Evolutionary conservation across 2,888 invertebrate genomes (phyloP).

Genomic region (Pristionchus entomophagus): DNA sequence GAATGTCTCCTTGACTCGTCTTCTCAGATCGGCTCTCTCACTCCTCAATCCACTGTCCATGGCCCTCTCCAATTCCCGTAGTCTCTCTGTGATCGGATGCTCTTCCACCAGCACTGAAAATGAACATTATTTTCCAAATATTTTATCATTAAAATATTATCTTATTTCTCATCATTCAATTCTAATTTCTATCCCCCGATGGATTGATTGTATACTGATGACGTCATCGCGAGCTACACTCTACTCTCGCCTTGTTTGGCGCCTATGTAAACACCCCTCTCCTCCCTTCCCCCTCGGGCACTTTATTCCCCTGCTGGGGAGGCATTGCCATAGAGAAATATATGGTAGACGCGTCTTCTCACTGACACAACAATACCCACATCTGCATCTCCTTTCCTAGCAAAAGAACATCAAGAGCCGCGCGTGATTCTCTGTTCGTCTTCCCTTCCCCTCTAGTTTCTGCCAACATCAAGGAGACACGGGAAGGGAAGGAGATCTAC

Average conservation of each 20-base stretch:
- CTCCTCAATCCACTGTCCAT: constrained; percentile 36
- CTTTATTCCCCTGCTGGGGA: background rate
- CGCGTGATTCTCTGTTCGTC: background rate
- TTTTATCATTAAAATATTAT: no score
- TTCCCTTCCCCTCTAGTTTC: background rate
- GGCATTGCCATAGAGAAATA: background rate
- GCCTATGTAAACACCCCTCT: background rate
- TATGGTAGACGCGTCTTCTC: background rate
- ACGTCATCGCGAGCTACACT: background rate
- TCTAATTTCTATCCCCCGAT: no score
- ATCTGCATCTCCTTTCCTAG: background rate
- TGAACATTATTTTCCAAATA: no score
- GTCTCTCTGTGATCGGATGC: constrained; percentile 36
- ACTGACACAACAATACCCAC: background rate
- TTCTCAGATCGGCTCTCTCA: constrained; percentile 16
- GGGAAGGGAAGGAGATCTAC: background rate
- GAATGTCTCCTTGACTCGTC: constrained; percentile 25
- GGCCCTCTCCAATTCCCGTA: constrained; percentile 36
- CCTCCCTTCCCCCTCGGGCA: background rate
- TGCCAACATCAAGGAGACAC: background rate
- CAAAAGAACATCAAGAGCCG: background rate
- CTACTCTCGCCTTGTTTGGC: background rate
- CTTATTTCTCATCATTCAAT: no score
- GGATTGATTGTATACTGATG: no score
- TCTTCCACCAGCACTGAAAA: constrained; percentile 46